Evolutionary conservation across 2,113 vertebrate species (phyloP), one percentile per base, ranked within the genome.

Genomic region (Dasyurus viverrinus): DNA sequence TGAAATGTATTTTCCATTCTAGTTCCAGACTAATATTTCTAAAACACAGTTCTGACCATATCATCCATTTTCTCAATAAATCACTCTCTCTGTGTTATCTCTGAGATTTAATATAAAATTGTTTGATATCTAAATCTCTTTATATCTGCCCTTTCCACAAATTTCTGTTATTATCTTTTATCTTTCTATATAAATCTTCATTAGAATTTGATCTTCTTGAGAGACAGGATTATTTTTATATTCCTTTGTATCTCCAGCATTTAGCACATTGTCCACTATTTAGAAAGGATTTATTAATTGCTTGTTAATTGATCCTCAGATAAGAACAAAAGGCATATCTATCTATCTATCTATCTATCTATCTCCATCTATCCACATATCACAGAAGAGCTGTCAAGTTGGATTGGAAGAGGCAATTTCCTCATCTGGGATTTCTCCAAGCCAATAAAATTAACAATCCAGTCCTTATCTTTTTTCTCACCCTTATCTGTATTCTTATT

Each of bases 161-260:
- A 76, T 76, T 76, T n/a, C 14, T 76, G 4, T 76, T n/a, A 2
- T 68, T 14, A 12, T 68, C 5, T 16, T 76, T 8, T 68, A 36
- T 2, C 19, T n/a, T 1, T 0, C 6, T n/a, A 12, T 76, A 7
- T n/a, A n/a, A n/a, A 19, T 26, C 2, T 36, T 68, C 16, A n/a
- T n/a, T n/a, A 76, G 14, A 19, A 76, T 76, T n/a, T n/a, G 16
- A 19, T 76, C 16, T 7, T 76, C 4, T 76, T n/a, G 4, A 76
- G 16, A 36, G 36, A 16, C n/a, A 42, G 16, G 3, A 76, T 76
- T 76, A n/a, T 36, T 12, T 76, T 68, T 14, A 1, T 68, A 11
- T 36, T 68, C 16, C 57, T 68, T 68, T 30, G 27, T 12, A 68
- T 36, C 14, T 16, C 16, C 1, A 76, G 4, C 12, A 76, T 5